Evolutionary conservation across 1,140 invertebrate species (phyloP), one percentile per base, ranked within the genome.

Genomic region (Tetramorium alpestre): DNA sequence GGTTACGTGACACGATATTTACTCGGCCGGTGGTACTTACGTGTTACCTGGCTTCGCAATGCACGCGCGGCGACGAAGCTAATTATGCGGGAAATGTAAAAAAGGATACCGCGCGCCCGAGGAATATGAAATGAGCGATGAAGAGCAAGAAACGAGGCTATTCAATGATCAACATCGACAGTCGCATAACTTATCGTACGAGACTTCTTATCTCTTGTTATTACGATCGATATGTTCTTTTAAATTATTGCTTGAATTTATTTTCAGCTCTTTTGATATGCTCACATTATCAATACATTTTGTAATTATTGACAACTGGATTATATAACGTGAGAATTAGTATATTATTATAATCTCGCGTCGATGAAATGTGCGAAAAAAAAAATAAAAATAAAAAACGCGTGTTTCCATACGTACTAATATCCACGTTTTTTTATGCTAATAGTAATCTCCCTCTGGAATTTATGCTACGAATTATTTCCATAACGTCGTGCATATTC

Each of bases 1-100:
- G 77, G 25, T 64, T 85, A 77, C 47, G 54, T 64, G 64, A 80
- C 56, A 56, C 47, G 72, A 25, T 82, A 47, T 75, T 81, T 56
- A 56, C 41, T 58, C 33, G 28, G n/a, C 22, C 33, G 13, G n/a
- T 38, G 64, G 49, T 82, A 58, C 51, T 72, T 70, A 56, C 18
- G 38, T 33, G 41, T 8, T 41, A 54, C 62, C 33, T 56, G 25
- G 25, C n/a, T 54, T 69, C 62, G 41, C 80, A 75, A 69, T 65
- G 69, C 56, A 58, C 60, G 25, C 11, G 7, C 10, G 58, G 2
- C 41, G 51, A 54, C 51, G 10, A 16, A 11, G 49, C 38, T 76
- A 56, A 56, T 62, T 38, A 69, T 64, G 16, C 47, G 25, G 41
- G 60, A 47, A 77, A 56, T 62, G 33, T 56, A 72, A 75, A 81